These are phyloP conservation scores for Apis cerana DNA, from an alignment of 1,140 invertebrate species.

Conservation along the genomic window DNA sequence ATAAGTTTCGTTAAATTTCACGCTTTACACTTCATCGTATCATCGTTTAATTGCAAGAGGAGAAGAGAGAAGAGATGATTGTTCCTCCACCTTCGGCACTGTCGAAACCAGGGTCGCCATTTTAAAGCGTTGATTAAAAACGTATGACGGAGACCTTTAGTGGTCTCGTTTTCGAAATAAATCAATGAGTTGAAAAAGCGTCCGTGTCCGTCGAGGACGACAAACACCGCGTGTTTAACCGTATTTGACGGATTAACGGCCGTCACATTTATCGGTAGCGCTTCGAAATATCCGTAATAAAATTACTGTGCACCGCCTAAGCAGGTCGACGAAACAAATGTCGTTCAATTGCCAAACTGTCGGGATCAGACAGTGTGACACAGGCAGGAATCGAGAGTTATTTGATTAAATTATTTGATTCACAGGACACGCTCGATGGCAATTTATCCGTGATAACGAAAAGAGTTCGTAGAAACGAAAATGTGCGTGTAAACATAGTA, in stretches of 20 bases:
- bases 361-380: background rate
- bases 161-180: background rate
- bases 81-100: background rate
- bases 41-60: background rate
- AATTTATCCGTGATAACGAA: constrained; percentile 7
- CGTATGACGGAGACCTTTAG: background rate
- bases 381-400: constrained; percentile 1
- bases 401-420: constrained; percentile 47
- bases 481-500: background rate
- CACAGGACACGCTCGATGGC: constrained; percentile 12
- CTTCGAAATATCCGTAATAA: background rate
- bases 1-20: background rate
- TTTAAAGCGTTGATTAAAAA: constrained; percentile 21
- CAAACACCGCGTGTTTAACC: constrained; percentile 34
- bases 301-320: constrained; percentile 3
- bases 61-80: too few relatives aligned
- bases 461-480: background rate
- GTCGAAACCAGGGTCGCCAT: background rate
- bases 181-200: background rate
- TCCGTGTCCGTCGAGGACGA: background rate
- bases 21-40: background rate
- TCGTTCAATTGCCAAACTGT: constrained; percentile 15
- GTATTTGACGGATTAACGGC: constrained; percentile 37
- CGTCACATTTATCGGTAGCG: constrained; percentile 20
- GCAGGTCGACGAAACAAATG: constrained; percentile 30